phyloP scores from a whole-genome alignment of 2,888 invertebrate species.

The Trachelus troglodyta region DNA sequence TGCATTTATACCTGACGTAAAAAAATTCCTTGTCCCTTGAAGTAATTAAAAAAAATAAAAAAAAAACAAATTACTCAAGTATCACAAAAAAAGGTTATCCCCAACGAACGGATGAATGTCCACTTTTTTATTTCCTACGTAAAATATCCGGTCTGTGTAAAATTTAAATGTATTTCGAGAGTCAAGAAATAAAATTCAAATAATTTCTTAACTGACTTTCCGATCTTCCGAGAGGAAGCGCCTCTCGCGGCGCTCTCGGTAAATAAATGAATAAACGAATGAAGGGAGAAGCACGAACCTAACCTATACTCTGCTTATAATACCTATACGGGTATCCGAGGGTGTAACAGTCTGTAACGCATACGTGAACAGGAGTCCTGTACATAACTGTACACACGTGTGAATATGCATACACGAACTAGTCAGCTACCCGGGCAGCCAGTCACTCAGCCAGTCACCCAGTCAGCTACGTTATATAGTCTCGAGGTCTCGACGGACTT shows the following conservation, averaged over 20 bases:
- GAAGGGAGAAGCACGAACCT: background rate
- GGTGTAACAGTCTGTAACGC: background rate
- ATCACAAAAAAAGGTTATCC: no score
- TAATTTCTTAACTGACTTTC: background rate
- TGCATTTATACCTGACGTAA: background rate
- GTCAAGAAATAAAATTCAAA: background rate
- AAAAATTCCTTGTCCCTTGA: no score
- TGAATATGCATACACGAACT: background rate
- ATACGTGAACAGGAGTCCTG: background rate
- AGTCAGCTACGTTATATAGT: background rate
- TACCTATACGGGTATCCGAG: background rate
- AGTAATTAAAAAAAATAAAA: no score
- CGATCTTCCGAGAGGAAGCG: background rate
- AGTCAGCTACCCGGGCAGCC: background rate
- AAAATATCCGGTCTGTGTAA: background rate
- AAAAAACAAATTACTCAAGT: no score
- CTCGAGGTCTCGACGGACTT: background rate
- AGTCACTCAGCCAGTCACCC: background rate
- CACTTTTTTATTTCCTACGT: no score
- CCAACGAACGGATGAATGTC: background rate
- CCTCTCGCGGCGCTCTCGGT: background rate
- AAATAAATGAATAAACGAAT: background rate
- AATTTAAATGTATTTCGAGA: no score
- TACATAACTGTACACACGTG: background rate
- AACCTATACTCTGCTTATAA: background rate